A percentile compares a stretch with the other conserved stretches of the same genome.
Evolutionary conservation across 2,888 invertebrate species (phyloP).

Genomic region (Archaeoteleia sp.): DNA sequence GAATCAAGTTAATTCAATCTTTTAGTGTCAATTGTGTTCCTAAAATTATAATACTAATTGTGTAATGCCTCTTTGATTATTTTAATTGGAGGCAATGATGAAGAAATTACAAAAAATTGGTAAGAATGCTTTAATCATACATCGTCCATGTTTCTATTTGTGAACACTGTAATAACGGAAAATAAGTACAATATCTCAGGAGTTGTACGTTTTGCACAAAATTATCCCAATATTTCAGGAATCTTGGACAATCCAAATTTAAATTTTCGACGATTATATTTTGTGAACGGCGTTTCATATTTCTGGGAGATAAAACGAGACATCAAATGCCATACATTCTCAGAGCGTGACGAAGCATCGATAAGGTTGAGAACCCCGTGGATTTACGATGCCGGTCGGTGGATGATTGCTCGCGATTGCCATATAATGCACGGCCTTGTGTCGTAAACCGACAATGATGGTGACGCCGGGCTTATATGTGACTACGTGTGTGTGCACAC

Average conservation of each 20-base stretch:
- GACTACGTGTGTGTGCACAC: conserved; percentile 49
- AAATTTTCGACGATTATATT: conserved; percentile 1
- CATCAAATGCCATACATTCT: conserved; percentile 24
- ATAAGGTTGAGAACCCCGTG: conserved; percentile 72
- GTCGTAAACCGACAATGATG: conserved; percentile 67
- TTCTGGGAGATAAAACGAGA: conserved; percentile 20
- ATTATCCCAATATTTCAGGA: neutral
- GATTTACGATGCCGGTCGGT: conserved; percentile 72
- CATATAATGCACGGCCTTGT: conserved; percentile 73
- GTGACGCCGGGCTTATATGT: conserved; percentile 58
- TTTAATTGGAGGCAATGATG: too few relatives aligned
- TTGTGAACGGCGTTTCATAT: conserved; percentile 6
- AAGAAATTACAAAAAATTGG: too few relatives aligned
- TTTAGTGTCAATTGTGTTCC: too few relatives aligned
- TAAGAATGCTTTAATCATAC: too few relatives aligned
- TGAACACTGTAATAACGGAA: too few relatives aligned
- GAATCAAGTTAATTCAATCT: too few relatives aligned
- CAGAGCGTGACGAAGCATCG: conserved; percentile 55
- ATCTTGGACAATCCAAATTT: neutral
- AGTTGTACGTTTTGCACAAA: neutral
- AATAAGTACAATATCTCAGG: too few relatives aligned
- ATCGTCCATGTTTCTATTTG: too few relatives aligned
- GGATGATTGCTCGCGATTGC: conserved; percentile 73
- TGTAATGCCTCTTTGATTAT: too few relatives aligned
- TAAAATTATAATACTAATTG: too few relatives aligned